Percentiles rank a stretch among this genome's conserved stretches.
Conservation (phyloP, 2,888 invertebrate species). For the Drosophila affinis region DNA sequence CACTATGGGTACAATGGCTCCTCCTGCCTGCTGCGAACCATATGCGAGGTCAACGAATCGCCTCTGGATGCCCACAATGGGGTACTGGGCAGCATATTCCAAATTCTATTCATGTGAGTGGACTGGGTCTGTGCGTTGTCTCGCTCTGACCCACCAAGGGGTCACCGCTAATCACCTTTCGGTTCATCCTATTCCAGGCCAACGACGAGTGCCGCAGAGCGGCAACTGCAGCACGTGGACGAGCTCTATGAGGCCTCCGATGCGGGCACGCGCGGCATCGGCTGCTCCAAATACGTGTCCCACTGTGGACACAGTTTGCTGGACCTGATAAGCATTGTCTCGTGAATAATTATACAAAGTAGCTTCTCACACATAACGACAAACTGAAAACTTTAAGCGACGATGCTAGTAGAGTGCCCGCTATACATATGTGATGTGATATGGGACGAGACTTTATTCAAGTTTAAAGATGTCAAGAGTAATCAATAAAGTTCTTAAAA, state of each 20-base stretch:
- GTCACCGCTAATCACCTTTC: conserved; percentile 54
- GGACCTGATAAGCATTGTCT: conserved; percentile 75
- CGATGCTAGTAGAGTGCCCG: background rate
- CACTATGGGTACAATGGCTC: conserved; percentile 84
- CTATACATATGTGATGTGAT: too few relatives aligned
- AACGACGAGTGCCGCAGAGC: conserved; percentile 75
- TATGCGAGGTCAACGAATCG: conserved; percentile 87
- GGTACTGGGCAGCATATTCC: conserved; percentile 87
- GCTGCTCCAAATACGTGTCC: conserved; percentile 70
- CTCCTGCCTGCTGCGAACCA: conserved; percentile 87
- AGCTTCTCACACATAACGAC: background rate
- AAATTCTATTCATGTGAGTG: conserved; percentile 88
- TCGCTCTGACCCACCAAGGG: background rate
- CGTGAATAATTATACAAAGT: conserved; percentile 31
- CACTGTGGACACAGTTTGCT: conserved; percentile 76
- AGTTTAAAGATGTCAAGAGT: background rate
- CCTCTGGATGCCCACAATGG: conserved; percentile 85
- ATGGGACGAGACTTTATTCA: background rate
- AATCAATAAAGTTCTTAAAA: background rate
- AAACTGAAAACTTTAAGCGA: background rate
- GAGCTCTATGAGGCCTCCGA: conserved; percentile 69
- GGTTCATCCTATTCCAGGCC: conserved; percentile 64
- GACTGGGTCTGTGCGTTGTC: background rate
- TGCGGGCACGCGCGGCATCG: conserved; percentile 50
- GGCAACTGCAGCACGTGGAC: conserved; percentile 56